Base-by-base conservation (phyloP, 2,113 vertebrate genomes). In the Erpornis zantholeuca region DNA sequence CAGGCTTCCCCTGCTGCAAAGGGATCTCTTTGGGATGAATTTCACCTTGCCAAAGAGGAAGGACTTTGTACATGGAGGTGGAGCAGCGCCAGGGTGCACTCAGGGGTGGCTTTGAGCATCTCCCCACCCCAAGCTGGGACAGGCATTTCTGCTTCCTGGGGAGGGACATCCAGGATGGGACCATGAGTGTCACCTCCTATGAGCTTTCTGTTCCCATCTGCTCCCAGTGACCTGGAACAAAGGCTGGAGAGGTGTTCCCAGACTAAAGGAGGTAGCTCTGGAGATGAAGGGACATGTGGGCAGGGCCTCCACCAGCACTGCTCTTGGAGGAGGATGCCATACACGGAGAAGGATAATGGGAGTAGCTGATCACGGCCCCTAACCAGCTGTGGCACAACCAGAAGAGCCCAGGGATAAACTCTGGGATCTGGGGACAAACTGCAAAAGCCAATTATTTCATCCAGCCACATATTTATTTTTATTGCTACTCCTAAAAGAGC, bases 231-330 rank as follows among this genome's bases (percentile, higher is more conserved):
- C 28, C 27, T 18, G 40, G 29, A 52, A 12, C 6, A 2, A 64
- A 71, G 64, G 40, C 53, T 90, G 75, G 40, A 25, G 42, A 29
- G 33, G 18, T 42, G 61, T 15, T 71, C 64, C 23, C 38, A 79
- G 53, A 20, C 2, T 14, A 19, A 59, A 68, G 52, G 47, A 65
- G 12, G 21, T 0, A 1, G 29, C 36, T 86, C 12, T 7, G 3
- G 72, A 69, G 10, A 33, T 2, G 7, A 20, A 21, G 64, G 15
- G 24, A 27, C 1, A 0, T 0, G 4, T n/a, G 23, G 22, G 6
- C n/a, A 21, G 10, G 36, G 23, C 47, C 38, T 42, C 45, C 81
- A n/a, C 19, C 47, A 63, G 78, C 33, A 7, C 29, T 35, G 59
- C 45, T 42, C 16, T 60, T 2, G 5, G 13, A 71, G 79, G 60